Evolutionary conservation across 2,797 vertebrate genomes (phyloP).

Genomic region (Leptatherina wallacei): DNA sequence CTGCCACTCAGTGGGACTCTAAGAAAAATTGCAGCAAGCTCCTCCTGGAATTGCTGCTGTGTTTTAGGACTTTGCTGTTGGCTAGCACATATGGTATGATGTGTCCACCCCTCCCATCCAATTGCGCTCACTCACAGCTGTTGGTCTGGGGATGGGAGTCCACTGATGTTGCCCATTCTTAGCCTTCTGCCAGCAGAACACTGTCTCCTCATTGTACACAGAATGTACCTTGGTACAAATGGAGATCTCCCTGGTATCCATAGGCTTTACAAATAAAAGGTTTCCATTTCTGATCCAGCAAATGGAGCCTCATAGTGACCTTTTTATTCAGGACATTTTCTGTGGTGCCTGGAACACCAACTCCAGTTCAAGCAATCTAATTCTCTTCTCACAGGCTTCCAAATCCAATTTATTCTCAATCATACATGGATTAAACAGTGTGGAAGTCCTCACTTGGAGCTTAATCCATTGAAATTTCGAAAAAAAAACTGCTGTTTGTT

Average conservation of each 20-base stretch:
- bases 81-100: constrained; percentile 6
- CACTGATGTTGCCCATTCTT: not conserved
- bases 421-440: no score
- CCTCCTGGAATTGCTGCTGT: not conserved
- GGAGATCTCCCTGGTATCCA: not conserved
- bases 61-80: not conserved
- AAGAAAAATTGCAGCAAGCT: not conserved
- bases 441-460: no score
- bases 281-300: not conserved
- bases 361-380: no score
- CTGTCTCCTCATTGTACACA: no score
- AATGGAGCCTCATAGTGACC: not conserved
- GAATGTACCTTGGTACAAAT: not conserved
- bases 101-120: constrained; percentile 7
- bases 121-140: not conserved
- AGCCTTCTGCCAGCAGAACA: not conserved
- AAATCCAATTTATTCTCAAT: no score
- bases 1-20: not conserved
- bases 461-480: no score
- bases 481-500: no score
- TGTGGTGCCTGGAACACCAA: not conserved
- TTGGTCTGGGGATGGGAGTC: not conserved
- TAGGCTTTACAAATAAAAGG: constrained; percentile 2
- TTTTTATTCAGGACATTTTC: constrained; percentile 1
- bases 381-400: not conserved